phyloP scores from a whole-genome alignment of 2,113 vertebrate genomes.

The Amphiprion ocellaris region DNA sequence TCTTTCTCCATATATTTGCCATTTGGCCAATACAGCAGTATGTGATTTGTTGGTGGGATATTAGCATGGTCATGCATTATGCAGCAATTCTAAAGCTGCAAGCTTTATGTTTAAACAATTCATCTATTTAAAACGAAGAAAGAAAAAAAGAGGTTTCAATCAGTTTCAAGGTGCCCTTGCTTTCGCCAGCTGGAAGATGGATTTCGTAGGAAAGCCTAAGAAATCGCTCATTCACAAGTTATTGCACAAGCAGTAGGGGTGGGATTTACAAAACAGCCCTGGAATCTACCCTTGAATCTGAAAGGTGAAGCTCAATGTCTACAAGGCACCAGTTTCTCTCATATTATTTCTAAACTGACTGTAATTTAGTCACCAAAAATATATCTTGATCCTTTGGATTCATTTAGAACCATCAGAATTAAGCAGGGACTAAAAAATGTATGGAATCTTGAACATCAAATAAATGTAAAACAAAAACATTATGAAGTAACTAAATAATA shows the following conservation, averaged over 20 bases:
- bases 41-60: constrained; percentile 9
- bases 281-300: constrained; percentile 15
- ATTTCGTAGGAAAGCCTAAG: constrained; percentile 32
- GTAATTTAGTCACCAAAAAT: too few species aligned
- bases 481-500: too few species aligned
- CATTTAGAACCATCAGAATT: too few species aligned
- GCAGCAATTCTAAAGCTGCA: constrained; percentile 12
- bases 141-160: constrained; percentile 28
- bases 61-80: constrained; percentile 26
- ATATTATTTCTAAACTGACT: too few species aligned
- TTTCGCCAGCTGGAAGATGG: constrained; percentile 23
- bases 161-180: constrained; percentile 56
- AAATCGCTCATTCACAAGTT: constrained; percentile 41
- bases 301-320: too few species aligned
- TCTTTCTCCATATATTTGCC: constrained; percentile 10
- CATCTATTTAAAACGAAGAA: constrained; percentile 14
- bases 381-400: too few species aligned
- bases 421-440: too few species aligned
- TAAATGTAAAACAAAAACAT: too few species aligned
- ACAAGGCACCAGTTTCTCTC: not conserved
- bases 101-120: constrained; percentile 24
- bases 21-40: constrained; percentile 2
- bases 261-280: constrained; percentile 4
- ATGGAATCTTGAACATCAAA: too few species aligned
- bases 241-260: constrained; percentile 2